Evolutionary conservation across 2,797 vertebrate species (phyloP).

Genomic region (Brachyalestes nurse): DNA sequence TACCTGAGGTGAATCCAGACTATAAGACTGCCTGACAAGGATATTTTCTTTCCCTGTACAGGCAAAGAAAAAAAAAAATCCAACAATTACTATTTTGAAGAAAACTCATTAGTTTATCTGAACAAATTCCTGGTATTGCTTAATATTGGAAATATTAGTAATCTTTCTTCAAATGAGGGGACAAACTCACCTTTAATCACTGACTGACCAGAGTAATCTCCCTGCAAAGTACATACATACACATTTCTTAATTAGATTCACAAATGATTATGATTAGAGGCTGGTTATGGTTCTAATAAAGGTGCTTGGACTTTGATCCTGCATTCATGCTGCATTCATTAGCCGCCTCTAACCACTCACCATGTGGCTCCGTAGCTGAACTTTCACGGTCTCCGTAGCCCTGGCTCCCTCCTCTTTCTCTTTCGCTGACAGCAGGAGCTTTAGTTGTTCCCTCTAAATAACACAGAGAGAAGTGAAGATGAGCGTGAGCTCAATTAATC

Average conservation of each 20-base stretch:
- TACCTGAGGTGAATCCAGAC: conserved; percentile 86
- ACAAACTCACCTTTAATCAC: conserved; percentile 80
- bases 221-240: conserved; percentile 66
- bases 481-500: not conserved
- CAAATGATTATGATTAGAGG: conserved; percentile 7
- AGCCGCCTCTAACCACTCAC: conserved; percentile 71
- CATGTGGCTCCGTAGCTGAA: conserved; percentile 88
- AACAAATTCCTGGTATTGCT: not conserved
- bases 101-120: not conserved
- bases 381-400: conserved; percentile 87
- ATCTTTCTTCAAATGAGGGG: conserved; percentile 1
- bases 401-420: conserved; percentile 88
- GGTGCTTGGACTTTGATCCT: not conserved
- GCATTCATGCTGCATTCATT: conserved; percentile 6
- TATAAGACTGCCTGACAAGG: conserved; percentile 85
- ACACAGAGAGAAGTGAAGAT: conserved; percentile 1
- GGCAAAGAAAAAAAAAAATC: not conserved
- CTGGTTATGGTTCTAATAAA: conserved; percentile 24
- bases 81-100: not conserved
- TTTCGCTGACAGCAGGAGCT: conserved; percentile 81
- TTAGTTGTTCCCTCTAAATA: conserved; percentile 88
- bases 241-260: conserved; percentile 45
- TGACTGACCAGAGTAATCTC: conserved; percentile 79
- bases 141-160: not conserved
- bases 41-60: conserved; percentile 88